Conservation (phyloP, 2,797 vertebrate species). For the Eospalax fontanierii region DNA sequence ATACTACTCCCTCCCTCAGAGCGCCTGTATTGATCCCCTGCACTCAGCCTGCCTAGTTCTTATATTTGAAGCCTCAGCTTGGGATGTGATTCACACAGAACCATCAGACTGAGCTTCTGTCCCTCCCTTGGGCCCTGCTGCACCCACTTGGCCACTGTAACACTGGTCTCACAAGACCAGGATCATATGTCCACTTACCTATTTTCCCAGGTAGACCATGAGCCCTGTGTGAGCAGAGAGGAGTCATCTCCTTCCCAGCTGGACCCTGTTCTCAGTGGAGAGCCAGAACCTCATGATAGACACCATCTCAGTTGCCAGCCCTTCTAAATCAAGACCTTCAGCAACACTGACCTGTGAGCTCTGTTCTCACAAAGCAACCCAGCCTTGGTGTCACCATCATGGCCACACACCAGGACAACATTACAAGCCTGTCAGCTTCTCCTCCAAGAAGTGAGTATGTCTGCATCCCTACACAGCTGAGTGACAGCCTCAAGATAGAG, state of each 20-base stretch:
- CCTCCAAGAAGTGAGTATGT: not conserved
- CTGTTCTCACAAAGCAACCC: not conserved
- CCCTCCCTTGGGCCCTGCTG: not conserved
- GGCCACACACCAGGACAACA: not conserved
- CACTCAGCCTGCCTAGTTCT: not conserved
- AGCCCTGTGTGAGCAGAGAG: not conserved
- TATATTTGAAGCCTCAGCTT: not conserved
- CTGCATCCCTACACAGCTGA: not conserved
- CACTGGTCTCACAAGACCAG: not conserved
- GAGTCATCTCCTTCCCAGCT: not conserved
- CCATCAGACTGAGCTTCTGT: not conserved
- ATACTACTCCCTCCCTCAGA: not conserved
- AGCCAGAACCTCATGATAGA: not conserved
- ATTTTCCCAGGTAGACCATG: not conserved
- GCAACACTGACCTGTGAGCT: not conserved
- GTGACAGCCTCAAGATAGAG: not conserved
- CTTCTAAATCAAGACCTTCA: not conserved
- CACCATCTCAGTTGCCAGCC: not conserved
- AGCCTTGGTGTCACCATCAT: not conserved
- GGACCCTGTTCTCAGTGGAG: not conserved
- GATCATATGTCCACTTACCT: not conserved
- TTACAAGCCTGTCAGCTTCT: not conserved
- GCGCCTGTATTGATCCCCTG: not conserved
- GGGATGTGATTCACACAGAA: not conserved
- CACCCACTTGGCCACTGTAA: not conserved